A percentile compares a stretch with the other conserved stretches of the same genome.
These are phyloP conservation scores for Hoplodrina ambigua DNA, from an alignment of 2,888 invertebrate genomes.

Conservation along the genomic window DNA sequence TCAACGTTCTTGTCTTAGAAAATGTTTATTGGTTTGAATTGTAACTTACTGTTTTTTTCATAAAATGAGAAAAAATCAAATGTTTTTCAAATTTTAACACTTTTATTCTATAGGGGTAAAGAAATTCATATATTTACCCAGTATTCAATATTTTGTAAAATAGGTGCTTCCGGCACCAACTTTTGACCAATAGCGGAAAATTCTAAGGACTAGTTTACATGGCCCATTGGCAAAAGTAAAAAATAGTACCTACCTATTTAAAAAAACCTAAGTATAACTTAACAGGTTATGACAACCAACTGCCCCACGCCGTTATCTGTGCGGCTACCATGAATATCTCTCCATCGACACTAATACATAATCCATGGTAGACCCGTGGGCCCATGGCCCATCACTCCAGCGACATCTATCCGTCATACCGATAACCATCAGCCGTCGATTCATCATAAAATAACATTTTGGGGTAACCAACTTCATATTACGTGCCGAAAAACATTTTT, in stretches of 20 bases:
- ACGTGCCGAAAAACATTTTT: background rate
- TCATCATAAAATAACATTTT: conserved; percentile 61
- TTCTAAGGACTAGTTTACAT: background rate
- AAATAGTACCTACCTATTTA: too few species aligned
- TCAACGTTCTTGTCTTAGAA: too few species aligned
- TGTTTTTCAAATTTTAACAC: too few species aligned
- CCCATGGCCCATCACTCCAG: conserved; percentile 58
- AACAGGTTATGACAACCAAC: conserved; percentile 43
- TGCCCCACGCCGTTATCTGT: conserved; percentile 35
- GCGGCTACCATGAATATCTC: conserved; percentile 59
- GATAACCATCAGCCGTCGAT: conserved; percentile 71
- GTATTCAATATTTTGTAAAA: too few species aligned
- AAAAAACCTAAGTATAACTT: background rate
- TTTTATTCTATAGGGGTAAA: too few species aligned
- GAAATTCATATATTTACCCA: too few species aligned
- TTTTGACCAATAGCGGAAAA: background rate
- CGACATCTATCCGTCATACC: conserved; percentile 70
- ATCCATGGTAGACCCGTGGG: conserved; percentile 24
- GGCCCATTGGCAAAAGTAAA: background rate
- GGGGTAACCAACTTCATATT: conserved; percentile 47
- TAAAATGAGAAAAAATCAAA: too few species aligned
- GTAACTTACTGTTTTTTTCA: too few species aligned
- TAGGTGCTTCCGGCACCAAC: too few species aligned
- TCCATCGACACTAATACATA: conserved; percentile 50
- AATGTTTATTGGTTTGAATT: too few species aligned